Evolutionary conservation across 2,888 invertebrate genomes (phyloP).

Genomic region (Poecilus cupreus): DNA sequence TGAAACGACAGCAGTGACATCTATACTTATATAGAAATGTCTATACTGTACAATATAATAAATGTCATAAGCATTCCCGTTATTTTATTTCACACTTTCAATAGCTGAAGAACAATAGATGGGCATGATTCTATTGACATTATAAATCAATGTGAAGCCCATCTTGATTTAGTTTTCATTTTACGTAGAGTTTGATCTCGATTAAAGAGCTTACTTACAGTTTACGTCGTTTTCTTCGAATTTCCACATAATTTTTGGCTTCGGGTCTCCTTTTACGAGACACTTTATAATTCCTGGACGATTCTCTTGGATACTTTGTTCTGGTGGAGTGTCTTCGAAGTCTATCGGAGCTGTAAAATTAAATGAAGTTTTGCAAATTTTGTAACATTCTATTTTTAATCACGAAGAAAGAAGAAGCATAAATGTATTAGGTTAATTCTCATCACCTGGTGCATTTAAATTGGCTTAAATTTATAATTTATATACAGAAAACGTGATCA

Average conservation of each 20-base stretch:
- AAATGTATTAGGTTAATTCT: too few relatives aligned
- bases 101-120: neutral
- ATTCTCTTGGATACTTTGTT: slow-evolving; percentile 49
- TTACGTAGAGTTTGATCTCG: neutral
- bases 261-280: slow-evolving; percentile 46
- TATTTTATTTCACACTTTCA: too few relatives aligned
- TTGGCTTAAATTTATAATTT: too few relatives aligned
- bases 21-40: too few relatives aligned
- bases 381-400: too few relatives aligned
- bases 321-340: slow-evolving; percentile 33
- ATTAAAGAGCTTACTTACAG: slow-evolving; percentile 3
- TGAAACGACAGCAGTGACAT: too few relatives aligned
- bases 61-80: too few relatives aligned
- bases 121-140: neutral
- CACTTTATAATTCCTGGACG: slow-evolving; percentile 36
- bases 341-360: slow-evolving; percentile 25
- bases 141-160: neutral
- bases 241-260: slow-evolving; percentile 51
- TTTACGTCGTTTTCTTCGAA: slow-evolving; percentile 43
- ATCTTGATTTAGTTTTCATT: neutral
- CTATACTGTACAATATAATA: too few relatives aligned
- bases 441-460: too few relatives aligned
- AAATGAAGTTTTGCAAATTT: too few relatives aligned
- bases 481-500: too few relatives aligned
- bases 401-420: too few relatives aligned